Conservation (phyloP, 23 tunicate genomes). For the Phallusia fumigata region DNA sequence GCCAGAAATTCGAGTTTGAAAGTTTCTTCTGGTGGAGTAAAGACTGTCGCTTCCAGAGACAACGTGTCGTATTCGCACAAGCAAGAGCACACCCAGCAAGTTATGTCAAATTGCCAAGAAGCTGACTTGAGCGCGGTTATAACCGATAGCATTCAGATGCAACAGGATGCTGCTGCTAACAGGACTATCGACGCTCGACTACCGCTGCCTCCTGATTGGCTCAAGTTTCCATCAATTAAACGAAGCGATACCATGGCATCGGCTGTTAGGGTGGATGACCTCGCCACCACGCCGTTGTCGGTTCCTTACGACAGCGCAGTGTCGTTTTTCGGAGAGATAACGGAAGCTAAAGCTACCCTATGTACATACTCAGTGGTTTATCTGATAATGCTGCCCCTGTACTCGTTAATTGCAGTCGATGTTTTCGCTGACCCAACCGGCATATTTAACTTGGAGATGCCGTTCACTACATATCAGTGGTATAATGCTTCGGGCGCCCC, state of each 20-base stretch:
- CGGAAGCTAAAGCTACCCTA: slow-evolving; percentile 35
- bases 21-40: not conserved
- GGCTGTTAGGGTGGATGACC: slow-evolving; percentile 36
- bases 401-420: slow-evolving; percentile 38
- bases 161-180: slow-evolving; percentile 3
- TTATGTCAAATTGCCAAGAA: slow-evolving; percentile 45
- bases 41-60: not conserved
- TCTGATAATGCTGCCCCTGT: slow-evolving; percentile 31
- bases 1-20: not conserved
- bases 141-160: slow-evolving; percentile 45
- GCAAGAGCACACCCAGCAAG: slow-evolving; percentile 45
- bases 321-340: slow-evolving; percentile 32
- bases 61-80: slow-evolving; percentile 42
- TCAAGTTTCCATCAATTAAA: slow-evolving; percentile 33
- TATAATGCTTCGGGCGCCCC: not conserved
- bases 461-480: not conserved
- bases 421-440: slow-evolving; percentile 18
- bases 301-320: slow-evolving; percentile 33
- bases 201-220: slow-evolving; percentile 56
- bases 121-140: slow-evolving; percentile 22
- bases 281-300: slow-evolving; percentile 28
- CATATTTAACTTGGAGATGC: not conserved
- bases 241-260: slow-evolving; percentile 18
- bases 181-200: not conserved
- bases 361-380: slow-evolving; percentile 12